Percentiles rank a stretch among this genome's conserved stretches.
phyloP scores from a whole-genome alignment of 2,797 vertebrate genomes.

The Oceanodroma leucorhoa region DNA sequence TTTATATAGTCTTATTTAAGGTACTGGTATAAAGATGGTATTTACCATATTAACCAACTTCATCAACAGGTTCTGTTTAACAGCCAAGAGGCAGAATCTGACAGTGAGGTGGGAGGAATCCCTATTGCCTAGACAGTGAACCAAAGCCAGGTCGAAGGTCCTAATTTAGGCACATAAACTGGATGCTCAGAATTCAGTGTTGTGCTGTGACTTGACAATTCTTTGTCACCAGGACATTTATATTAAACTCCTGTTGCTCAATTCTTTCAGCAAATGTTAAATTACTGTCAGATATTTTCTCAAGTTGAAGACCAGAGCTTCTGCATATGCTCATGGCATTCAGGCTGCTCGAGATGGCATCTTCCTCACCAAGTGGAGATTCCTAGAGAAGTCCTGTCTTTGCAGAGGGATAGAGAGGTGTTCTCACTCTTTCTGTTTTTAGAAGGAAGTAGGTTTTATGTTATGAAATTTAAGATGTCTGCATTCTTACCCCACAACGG shows the following conservation, averaged over 20 bases:
- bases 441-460: not conserved
- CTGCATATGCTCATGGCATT: not conserved
- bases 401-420: not conserved
- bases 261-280: not conserved
- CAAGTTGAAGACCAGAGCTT: not conserved
- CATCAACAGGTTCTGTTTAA: not conserved
- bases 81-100: not conserved
- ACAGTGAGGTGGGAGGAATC: not conserved
- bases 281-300: not conserved
- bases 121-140: not conserved
- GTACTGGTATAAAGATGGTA: not conserved
- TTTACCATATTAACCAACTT: not conserved
- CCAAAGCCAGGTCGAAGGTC: not conserved
- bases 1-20: not conserved
- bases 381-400: not conserved
- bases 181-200: not conserved
- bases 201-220: not conserved
- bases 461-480: not conserved
- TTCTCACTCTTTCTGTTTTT: not conserved
- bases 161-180: not conserved
- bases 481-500: not conserved
- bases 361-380: not conserved
- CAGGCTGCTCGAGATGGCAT: not conserved
- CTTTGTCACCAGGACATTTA: not conserved
- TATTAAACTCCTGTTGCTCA: not conserved